Evolutionary conservation across 2,113 vertebrate species (phyloP).

Genomic region (Elephantulus edwardii): DNA sequence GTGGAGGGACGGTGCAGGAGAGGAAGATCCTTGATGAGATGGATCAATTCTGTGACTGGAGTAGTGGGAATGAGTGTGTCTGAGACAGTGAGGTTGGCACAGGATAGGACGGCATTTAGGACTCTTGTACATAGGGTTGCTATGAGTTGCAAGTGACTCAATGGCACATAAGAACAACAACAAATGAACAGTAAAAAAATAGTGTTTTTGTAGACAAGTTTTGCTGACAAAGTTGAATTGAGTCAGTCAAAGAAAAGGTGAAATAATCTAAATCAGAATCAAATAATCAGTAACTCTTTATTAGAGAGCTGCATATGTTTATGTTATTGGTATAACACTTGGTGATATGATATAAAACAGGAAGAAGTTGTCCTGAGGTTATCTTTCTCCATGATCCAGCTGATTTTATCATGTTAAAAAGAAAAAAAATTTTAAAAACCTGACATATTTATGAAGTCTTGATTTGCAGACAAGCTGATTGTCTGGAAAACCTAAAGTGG

Average conservation of each 20-base stretch:
- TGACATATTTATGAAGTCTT: background rate
- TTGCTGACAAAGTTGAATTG: background rate
- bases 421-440: background rate
- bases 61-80: too few relatives aligned
- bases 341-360: background rate
- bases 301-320: background rate
- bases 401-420: background rate
- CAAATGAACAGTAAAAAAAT: background rate
- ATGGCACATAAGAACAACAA: too few relatives aligned
- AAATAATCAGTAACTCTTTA: background rate
- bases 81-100: too few relatives aligned
- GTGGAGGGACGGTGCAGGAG: too few relatives aligned
- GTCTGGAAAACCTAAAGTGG: background rate
- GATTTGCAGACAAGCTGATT: background rate
- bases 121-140: too few relatives aligned
- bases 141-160: too few relatives aligned
- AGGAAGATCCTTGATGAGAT: too few relatives aligned
- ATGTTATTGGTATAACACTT: background rate
- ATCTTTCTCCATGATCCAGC: conserved; percentile 4
- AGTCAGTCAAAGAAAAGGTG: background rate
- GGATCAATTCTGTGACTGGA: too few relatives aligned
- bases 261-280: conserved; percentile 1
- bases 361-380: background rate
- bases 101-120: too few relatives aligned
- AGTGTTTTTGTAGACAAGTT: background rate